Conservation (phyloP, 2,113 vertebrate species). For the Budorcas taxicolor region DNA sequence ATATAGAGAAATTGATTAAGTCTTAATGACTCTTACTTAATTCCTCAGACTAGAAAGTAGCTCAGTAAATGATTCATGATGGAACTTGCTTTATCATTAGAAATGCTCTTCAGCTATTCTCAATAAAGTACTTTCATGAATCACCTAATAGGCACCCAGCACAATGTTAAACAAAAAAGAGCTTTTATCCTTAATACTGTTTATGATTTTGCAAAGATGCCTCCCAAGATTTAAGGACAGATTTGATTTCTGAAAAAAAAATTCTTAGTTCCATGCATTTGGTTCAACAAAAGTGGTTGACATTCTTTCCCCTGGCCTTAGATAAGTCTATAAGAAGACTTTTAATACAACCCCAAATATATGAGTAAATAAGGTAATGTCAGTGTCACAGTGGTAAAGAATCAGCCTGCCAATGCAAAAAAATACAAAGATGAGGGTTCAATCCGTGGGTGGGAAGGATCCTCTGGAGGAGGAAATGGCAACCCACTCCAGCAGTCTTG, state of each 20-base stretch:
- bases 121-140: conserved; percentile 12
- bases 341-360: background rate
- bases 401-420: background rate
- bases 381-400: background rate
- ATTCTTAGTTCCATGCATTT: background rate
- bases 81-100: conserved; percentile 8
- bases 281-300: background rate
- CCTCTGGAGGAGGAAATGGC: background rate
- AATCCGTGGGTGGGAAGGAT: background rate
- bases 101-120: background rate
- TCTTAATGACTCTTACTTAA: conserved; percentile 11
- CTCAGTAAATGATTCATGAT: background rate
- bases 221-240: background rate
- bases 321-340: background rate
- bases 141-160: background rate
- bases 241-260: background rate
- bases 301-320: background rate
- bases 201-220: background rate
- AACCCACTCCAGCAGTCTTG: background rate
- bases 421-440: background rate
- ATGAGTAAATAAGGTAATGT: background rate
- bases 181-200: background rate
- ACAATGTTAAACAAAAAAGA: conserved; percentile 12
- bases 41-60: conserved; percentile 13
- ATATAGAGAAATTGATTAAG: background rate